Percentiles rank a stretch among this genome's conserved stretches.
These are phyloP conservation scores for Zaprionus davidi DNA, from an alignment of 1,140 invertebrate species.

Conservation along the genomic window DNA sequence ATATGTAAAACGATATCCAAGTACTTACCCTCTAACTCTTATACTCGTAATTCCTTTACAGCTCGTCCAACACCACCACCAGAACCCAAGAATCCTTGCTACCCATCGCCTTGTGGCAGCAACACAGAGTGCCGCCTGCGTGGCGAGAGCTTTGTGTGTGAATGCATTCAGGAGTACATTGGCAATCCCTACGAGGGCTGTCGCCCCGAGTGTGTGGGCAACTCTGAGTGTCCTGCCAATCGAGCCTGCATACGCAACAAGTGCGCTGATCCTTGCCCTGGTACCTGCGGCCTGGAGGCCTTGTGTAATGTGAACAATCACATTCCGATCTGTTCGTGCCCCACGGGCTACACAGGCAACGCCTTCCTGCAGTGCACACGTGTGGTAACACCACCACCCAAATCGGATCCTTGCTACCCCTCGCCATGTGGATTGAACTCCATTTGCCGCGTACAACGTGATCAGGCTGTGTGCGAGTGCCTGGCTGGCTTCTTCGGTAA, in stretches of 20 bases:
- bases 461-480: constrained; percentile 88
- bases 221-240: constrained; percentile 86
- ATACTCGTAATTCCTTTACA: constrained; percentile 75
- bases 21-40: constrained; percentile 6
- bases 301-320: constrained; percentile 88
- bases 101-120: constrained; percentile 86
- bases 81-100: constrained; percentile 86
- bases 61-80: constrained; percentile 50
- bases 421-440: constrained; percentile 91
- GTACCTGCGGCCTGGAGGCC: constrained; percentile 87
- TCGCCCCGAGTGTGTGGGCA: constrained; percentile 87
- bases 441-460: constrained; percentile 87
- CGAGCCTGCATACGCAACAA: constrained; percentile 86
- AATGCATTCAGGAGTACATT: constrained; percentile 85
- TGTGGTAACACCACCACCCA: constrained; percentile 81
- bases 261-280: constrained; percentile 87
- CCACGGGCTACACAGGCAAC: constrained; percentile 88
- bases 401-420: constrained; percentile 88
- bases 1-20: too few relatives aligned
- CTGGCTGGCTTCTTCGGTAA: constrained; percentile 91
- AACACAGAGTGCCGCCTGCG: constrained; percentile 86
- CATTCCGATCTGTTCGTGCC: constrained; percentile 88
- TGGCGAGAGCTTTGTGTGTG: constrained; percentile 84
- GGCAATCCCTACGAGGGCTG: constrained; percentile 87
- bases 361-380: constrained; percentile 87